Evolutionary conservation across 1,140 invertebrate species (phyloP).

Genomic region (Bombus sylvicola): DNA sequence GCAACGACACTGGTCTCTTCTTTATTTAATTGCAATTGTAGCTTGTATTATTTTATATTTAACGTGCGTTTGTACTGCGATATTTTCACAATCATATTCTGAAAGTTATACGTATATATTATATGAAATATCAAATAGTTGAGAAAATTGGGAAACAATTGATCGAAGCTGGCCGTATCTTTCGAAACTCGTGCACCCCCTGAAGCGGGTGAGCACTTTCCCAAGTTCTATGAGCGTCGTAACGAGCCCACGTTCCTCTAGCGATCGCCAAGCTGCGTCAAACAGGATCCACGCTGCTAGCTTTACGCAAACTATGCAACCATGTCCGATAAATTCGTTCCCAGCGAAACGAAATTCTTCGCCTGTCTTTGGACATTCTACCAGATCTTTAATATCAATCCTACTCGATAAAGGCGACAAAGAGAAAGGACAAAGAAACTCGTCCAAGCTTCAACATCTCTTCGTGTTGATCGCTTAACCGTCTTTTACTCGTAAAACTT

Average conservation of each 20-base stretch:
- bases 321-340: slow-evolving; percentile 33
- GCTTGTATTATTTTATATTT: too few relatives aligned
- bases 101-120: neutral
- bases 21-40: neutral
- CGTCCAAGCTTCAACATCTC: neutral
- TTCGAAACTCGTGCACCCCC: neutral
- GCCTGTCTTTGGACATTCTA: neutral
- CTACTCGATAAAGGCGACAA: neutral
- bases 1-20: neutral
- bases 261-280: neutral
- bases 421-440: neutral
- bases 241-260: slow-evolving; percentile 8
- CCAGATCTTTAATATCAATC: neutral
- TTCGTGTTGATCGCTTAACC: neutral
- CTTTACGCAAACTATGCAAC: slow-evolving; percentile 29
- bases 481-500: neutral
- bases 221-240: neutral
- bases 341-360: slow-evolving; percentile 14
- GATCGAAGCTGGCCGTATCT: neutral
- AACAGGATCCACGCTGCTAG: neutral
- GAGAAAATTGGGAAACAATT: slow-evolving; percentile 8
- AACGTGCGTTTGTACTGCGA: too few relatives aligned
- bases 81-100: too few relatives aligned
- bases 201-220: neutral
- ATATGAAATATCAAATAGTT: neutral